Evolutionary conservation across 2,888 invertebrate genomes (phyloP).

Genomic region (Cheilosia scutellata): DNA sequence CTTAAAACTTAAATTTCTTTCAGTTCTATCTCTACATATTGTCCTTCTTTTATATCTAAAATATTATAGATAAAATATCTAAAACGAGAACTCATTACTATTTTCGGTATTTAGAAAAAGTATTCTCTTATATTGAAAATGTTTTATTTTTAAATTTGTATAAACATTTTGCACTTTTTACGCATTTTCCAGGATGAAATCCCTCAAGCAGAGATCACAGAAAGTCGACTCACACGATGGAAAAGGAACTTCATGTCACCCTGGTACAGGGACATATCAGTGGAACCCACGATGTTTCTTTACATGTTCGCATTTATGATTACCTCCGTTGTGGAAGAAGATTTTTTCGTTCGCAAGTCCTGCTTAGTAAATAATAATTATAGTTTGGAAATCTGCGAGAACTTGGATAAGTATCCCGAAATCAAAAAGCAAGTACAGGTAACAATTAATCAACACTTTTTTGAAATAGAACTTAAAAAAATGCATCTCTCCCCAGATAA

Average conservation of each 20-base stretch:
- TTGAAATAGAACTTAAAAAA: neutral
- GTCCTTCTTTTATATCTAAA: too few species aligned
- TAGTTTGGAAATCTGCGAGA: constrained; percentile 88
- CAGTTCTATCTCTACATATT: too few species aligned
- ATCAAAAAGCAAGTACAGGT: constrained; percentile 90
- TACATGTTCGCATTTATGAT: constrained; percentile 95
- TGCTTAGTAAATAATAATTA: constrained; percentile 90
- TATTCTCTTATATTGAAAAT: neutral
- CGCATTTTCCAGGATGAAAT: neutral
- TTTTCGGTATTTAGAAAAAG: too few species aligned
- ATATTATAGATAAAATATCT: too few species aligned
- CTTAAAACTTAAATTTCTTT: too few species aligned
- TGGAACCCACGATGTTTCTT: constrained; percentile 94
- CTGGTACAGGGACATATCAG: constrained; percentile 85
- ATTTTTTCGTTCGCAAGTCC: constrained; percentile 91
- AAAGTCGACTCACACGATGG: constrained; percentile 28
- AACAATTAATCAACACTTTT: constrained; percentile 65
- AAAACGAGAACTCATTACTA: too few species aligned
- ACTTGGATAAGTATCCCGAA: constrained; percentile 86
- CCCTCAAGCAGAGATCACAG: neutral
- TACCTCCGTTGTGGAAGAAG: constrained; percentile 91
- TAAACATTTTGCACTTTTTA: neutral
- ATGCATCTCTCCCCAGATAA: constrained; percentile 85
- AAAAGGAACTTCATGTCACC: constrained; percentile 34
- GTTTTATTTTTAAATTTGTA: neutral